Evolutionary conservation across 2,113 vertebrate species (phyloP).

Genomic region (Oenanthe melanoleuca): DNA sequence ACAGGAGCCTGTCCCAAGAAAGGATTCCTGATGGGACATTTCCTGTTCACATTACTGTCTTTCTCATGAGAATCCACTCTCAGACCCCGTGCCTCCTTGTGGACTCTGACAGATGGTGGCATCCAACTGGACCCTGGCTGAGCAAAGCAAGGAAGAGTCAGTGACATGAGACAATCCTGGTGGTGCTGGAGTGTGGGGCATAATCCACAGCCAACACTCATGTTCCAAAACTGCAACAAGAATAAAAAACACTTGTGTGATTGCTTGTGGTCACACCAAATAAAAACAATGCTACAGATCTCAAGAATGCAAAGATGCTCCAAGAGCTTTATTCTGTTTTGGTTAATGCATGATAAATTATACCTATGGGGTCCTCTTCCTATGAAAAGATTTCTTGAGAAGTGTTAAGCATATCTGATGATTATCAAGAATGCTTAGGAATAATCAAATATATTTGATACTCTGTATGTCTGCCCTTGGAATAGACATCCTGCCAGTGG

Average conservation of each 20-base stretch:
- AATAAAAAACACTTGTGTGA: neutral
- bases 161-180: neutral
- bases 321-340: neutral
- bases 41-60: slow-evolving; percentile 73
- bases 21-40: slow-evolving; percentile 70
- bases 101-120: slow-evolving; percentile 39
- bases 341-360: neutral
- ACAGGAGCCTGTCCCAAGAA: slow-evolving; percentile 71
- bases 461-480: neutral
- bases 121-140: neutral
- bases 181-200: neutral
- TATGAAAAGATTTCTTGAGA: neutral
- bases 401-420: neutral
- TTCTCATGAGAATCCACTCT: slow-evolving; percentile 78
- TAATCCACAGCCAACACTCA: neutral
- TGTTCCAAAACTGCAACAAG: neutral
- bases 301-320: neutral
- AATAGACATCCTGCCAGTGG: neutral
- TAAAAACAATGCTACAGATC: neutral
- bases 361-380: neutral
- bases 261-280: neutral
- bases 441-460: neutral
- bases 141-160: neutral
- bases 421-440: neutral
- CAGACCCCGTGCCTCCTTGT: neutral